phyloP scores from a whole-genome alignment of 2,888 invertebrate genomes.

The Ophion slaviceki region DNA sequence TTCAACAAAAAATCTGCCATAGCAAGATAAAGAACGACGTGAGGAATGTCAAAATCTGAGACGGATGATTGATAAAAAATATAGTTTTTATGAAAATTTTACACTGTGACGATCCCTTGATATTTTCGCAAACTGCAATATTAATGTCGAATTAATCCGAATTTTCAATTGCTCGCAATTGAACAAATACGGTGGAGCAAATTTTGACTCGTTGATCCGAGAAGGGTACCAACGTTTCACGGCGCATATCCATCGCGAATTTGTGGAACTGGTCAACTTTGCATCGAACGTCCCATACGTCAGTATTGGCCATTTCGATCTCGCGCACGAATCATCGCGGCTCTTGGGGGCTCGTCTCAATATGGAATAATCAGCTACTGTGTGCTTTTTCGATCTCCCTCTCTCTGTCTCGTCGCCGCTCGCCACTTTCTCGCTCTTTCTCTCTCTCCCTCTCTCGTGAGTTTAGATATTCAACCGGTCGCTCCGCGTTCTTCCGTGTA shows the following conservation, averaged over 20 bases:
- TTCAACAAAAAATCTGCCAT: too few species aligned
- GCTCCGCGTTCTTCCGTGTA: not conserved
- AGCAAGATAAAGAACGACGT: too few species aligned
- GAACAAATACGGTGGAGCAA: too few species aligned
- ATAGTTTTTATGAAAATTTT: too few species aligned
- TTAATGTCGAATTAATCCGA: too few species aligned
- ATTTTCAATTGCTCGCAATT: too few species aligned
- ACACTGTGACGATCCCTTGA: too few species aligned
- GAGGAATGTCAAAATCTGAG: too few species aligned
- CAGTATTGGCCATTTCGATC: conserved; percentile 62
- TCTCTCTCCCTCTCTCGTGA: conserved; percentile 17
- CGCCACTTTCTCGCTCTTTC: not conserved
- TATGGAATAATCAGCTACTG: conserved; percentile 78
- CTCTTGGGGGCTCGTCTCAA: conserved; percentile 64
- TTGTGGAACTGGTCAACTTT: not conserved
- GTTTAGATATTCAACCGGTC: conserved; percentile 44
- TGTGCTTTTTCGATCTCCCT: conserved; percentile 59
- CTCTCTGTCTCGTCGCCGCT: conserved; percentile 14
- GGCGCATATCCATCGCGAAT: not conserved
- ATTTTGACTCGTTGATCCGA: too few species aligned
- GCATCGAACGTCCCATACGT: conserved; percentile 26
- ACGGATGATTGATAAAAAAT: too few species aligned
- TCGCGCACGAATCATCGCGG: conserved; percentile 50
- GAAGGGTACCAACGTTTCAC: not conserved
- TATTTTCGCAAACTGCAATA: too few species aligned